Conservation (phyloP, 2,888 invertebrate genomes). For the Arrhopalites spinosus region DNA sequence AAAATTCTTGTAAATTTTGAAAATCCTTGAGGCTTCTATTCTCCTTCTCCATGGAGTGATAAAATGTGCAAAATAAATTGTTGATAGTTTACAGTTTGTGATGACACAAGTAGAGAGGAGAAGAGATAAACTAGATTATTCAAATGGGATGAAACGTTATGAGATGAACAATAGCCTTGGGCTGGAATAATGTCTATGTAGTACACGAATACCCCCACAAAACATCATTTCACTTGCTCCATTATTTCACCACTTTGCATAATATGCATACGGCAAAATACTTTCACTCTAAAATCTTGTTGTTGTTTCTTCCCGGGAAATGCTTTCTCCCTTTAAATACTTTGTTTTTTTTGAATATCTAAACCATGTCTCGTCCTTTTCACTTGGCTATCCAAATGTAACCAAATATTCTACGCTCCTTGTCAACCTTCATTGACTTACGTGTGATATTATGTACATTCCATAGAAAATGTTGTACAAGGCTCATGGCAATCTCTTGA, state of each 20-base stretch:
- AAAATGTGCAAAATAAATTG: neutral
- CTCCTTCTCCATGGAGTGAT: neutral
- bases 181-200: constrained; percentile 25
- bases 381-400: too few relatives aligned
- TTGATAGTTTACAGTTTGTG: neutral
- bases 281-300: neutral
- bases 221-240: constrained; percentile 13
- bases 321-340: too few relatives aligned
- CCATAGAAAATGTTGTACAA: too few relatives aligned
- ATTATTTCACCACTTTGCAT: constrained; percentile 16
- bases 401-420: too few relatives aligned
- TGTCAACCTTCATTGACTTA: too few relatives aligned
- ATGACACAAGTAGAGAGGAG: neutral
- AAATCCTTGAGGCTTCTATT: neutral
- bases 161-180: constrained; percentile 26
- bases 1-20: neutral
- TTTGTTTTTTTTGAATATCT: neutral
- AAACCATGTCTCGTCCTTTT: neutral
- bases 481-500: too few relatives aligned
- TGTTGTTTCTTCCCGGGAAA: neutral
- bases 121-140: constrained; percentile 36
- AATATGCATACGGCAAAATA: neutral
- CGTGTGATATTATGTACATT: too few relatives aligned
- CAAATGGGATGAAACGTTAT: constrained; percentile 36
- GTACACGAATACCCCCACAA: neutral